phyloP scores from a whole-genome alignment of 2,888 invertebrate species.

The Tillus elongatus region DNA sequence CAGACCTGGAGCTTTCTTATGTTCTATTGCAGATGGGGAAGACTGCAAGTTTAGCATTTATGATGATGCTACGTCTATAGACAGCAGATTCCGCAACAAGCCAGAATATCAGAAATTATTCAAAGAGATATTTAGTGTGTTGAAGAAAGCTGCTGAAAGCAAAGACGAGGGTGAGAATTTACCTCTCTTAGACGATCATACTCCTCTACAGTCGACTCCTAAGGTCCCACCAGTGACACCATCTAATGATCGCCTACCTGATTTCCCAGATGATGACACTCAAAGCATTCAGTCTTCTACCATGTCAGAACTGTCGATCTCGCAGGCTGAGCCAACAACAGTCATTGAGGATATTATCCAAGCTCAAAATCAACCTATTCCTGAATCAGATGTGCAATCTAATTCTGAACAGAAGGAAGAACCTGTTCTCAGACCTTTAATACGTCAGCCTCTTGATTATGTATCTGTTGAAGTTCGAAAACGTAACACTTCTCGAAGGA shows the following conservation, averaged over 20 bases:
- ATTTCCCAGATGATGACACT: constrained; percentile 54
- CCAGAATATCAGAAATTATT: constrained; percentile 75
- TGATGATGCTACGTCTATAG: constrained; percentile 65
- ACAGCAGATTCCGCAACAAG: constrained; percentile 71
- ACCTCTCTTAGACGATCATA: constrained; percentile 59
- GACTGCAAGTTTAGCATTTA: constrained; percentile 81
- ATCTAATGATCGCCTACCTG: constrained; percentile 54
- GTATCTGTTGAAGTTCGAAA: constrained; percentile 57
- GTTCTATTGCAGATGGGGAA: constrained; percentile 77
- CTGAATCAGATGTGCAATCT: constrained; percentile 31
- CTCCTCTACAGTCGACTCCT: constrained; percentile 38
- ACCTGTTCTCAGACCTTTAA: constrained; percentile 53
- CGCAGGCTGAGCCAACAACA: constrained; percentile 57
- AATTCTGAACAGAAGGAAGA: constrained; percentile 41
- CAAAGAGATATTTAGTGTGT: constrained; percentile 73
- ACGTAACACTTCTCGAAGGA: constrained; percentile 60
- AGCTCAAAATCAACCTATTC: constrained; percentile 36
- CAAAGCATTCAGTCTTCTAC: constrained; percentile 69
- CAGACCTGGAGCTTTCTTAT: constrained; percentile 70
- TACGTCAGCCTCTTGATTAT: constrained; percentile 67
- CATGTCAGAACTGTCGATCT: constrained; percentile 63
- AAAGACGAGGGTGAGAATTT: constrained; percentile 71
- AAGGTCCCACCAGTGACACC: constrained; percentile 63
- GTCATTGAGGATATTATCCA: constrained; percentile 46
- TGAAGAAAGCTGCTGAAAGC: constrained; percentile 75